Evolutionary conservation across 2,888 invertebrate genomes (phyloP).

Genomic region (Villa cingulata): DNA sequence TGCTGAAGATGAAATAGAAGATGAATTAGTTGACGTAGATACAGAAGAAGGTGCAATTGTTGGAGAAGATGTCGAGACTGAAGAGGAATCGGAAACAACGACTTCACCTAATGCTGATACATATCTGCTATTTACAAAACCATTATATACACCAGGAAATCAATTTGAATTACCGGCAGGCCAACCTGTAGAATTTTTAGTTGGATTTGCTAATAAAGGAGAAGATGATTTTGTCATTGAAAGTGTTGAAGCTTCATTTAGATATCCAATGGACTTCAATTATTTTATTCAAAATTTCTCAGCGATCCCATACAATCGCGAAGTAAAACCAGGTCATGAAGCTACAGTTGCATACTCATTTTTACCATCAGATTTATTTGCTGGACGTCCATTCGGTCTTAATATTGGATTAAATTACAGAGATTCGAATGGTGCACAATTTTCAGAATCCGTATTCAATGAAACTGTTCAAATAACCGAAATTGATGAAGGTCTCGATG

Average conservation of each 20-base stretch:
- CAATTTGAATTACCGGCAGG: slow-evolving; percentile 66
- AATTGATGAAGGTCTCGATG: slow-evolving; percentile 91
- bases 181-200: slow-evolving; percentile 81
- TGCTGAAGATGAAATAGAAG: slow-evolving; percentile 43
- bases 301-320: slow-evolving; percentile 69
- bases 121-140: slow-evolving; percentile 76
- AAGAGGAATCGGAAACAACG: slow-evolving; percentile 43
- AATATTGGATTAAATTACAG: slow-evolving; percentile 85
- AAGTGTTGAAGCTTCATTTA: slow-evolving; percentile 91
- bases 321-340: slow-evolving; percentile 82
- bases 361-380: slow-evolving; percentile 89
- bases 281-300: slow-evolving; percentile 99
- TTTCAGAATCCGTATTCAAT: slow-evolving; percentile 86
- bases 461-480: slow-evolving; percentile 94
- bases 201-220: slow-evolving; percentile 94
- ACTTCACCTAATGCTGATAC: slow-evolving; percentile 88
- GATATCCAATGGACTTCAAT: slow-evolving; percentile 97
- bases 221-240: slow-evolving; percentile 82
- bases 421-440: slow-evolving; percentile 51
- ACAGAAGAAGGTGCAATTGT: slow-evolving; percentile 49
- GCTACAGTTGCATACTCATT: slow-evolving; percentile 93
- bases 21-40: slow-evolving; percentile 55
- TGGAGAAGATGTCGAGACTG: slow-evolving; percentile 44
- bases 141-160: slow-evolving; percentile 46
- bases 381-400: slow-evolving; percentile 91